Evolutionary conservation across 2,797 vertebrate species (phyloP).

Genomic region (Microhierax caerulescens): DNA sequence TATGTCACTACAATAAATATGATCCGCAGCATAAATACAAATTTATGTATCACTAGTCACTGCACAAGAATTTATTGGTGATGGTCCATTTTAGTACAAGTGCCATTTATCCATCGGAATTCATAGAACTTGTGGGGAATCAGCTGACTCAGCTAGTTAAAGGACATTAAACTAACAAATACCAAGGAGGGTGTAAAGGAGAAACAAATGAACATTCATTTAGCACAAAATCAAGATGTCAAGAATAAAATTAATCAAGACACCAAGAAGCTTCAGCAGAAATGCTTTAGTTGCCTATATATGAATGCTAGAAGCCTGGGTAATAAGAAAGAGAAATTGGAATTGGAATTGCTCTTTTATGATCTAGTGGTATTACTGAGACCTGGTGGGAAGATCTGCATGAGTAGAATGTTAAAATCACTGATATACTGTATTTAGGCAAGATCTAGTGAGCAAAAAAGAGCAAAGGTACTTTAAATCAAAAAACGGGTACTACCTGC

Average conservation of each 20-base stretch:
- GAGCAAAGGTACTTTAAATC: not conserved
- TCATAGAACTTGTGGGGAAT: not conserved
- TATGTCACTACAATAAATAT: not conserved
- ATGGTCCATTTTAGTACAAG: not conserved
- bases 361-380: not conserved
- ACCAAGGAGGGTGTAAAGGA: not conserved
- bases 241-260: slow-evolving; percentile 40
- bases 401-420: not conserved
- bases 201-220: slow-evolving; percentile 31
- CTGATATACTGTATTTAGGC: not conserved
- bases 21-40: not conserved
- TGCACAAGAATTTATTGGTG: not conserved
- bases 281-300: not conserved
- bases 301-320: not conserved
- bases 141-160: not conserved
- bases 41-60: not conserved
- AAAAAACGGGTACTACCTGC: not conserved
- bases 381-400: not conserved
- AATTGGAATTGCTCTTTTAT: slow-evolving; percentile 35
- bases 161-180: not conserved
- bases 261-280: not conserved
- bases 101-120: not conserved
- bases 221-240: slow-evolving; percentile 24
- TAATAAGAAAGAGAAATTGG: slow-evolving; percentile 45
- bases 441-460: not conserved